These are phyloP conservation scores for Odobenus rosmarus DNA, from an alignment of 2,113 vertebrate genomes.

Conservation along the genomic window DNA sequence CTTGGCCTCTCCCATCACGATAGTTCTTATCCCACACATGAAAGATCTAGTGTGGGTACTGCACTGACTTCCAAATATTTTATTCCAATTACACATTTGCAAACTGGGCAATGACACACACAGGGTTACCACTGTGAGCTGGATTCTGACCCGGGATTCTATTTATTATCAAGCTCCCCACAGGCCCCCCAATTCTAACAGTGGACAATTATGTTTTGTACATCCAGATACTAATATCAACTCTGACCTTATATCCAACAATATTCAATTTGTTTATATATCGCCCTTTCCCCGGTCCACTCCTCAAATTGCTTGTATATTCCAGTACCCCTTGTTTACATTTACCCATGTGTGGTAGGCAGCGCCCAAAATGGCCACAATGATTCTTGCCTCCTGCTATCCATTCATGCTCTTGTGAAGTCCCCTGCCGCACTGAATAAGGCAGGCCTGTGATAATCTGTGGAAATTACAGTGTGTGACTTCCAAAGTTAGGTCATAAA, in stretches of 20 bases:
- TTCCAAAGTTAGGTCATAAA: not conserved
- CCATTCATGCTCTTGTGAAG: not conserved
- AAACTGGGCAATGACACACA: not conserved
- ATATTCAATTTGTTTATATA: not conserved
- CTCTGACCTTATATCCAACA: not conserved
- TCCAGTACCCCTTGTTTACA: not conserved
- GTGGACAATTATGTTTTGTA: not conserved
- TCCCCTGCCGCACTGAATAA: not conserved
- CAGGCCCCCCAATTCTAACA: not conserved
- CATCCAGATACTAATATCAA: not conserved
- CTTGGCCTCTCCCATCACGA: not conserved
- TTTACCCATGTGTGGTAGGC: not conserved
- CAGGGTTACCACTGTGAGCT: not conserved
- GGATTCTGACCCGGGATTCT: too few relatives aligned
- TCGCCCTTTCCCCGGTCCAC: not conserved
- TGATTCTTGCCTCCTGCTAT: not conserved
- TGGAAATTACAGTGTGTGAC: not conserved
- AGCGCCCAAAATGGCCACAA: not conserved
- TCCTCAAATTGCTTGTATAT: not conserved
- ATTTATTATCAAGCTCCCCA: not conserved
- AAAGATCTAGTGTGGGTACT: not conserved
- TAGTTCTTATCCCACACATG: not conserved
- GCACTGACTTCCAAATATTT: not conserved
- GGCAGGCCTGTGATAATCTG: not conserved
- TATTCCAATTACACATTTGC: not conserved